Evolutionary conservation across 2,888 invertebrate genomes (phyloP), one percentile per base, ranked within the genome.

Genomic region (Tachina fera): DNA sequence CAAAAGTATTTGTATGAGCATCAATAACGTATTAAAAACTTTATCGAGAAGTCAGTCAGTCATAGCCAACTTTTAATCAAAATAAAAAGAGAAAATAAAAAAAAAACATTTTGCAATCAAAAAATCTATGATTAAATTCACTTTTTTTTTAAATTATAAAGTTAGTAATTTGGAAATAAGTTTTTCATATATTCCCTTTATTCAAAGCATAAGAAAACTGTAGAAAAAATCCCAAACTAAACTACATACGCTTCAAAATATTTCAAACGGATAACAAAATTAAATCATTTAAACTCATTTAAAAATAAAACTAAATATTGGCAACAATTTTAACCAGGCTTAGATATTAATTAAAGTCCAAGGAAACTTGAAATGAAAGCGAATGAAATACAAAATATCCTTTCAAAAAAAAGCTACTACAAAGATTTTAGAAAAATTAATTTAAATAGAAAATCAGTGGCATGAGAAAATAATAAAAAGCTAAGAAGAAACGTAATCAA

Each of bases 21-120:
- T 53, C n/a, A 53, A 14, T 65, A 45, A 2, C 72, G 19, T 14
- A 22, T 22, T 58, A 39, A 31, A 49, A 60, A 63, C 41, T 61
- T 74, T 75, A 43, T 63, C 41, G 4, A 14, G 16, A 58, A 51
- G 39, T 67, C 16, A 51, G 39, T 67, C 16, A 51, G 19, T 67
- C 16, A 74, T 74, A 14, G 31, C 8, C 47, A 72, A 31, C 6
- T 56, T n/a, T n/a, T n/a, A 45, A 53, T n/a, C 41, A 47, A 47
- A 16, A 58, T 31, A 31, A 47, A 43, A 19, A 56, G 8, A n/a
- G 19, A 56, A 22, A 16, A n/a, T 31, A 58, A 58, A n/a, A 31
- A 22, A 31, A 58, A 2, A 41, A 43, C 19, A 45, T 22, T 61
- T 61, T 61, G 8, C 11, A 63, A 19, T 14, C 31, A 51, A 51